Evolutionary conservation across 2,797 vertebrate species (phyloP).

Genomic region (Dendrocincla fuliginosa): DNA sequence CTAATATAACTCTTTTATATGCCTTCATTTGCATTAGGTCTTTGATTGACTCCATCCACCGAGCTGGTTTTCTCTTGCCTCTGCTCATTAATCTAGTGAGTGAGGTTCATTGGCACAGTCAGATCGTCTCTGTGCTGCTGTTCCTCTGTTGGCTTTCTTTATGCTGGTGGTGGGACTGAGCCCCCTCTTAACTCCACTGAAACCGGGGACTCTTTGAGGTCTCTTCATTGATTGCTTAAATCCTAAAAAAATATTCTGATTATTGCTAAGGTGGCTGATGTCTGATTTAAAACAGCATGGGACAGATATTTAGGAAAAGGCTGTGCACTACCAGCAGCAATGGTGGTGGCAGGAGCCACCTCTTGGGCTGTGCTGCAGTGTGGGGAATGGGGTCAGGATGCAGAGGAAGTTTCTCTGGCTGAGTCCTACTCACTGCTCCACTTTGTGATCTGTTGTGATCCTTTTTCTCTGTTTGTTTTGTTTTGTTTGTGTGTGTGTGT

Average conservation of each 20-base stretch:
- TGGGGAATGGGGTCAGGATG: not conserved
- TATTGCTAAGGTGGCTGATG: not conserved
- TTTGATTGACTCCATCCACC: not conserved
- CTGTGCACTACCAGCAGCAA: not conserved
- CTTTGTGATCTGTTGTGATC: not conserved
- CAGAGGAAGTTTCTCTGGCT: not conserved
- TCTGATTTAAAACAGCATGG: not conserved
- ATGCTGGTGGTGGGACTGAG: not conserved
- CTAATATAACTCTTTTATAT: slow-evolving; percentile 18
- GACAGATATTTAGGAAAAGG: not conserved
- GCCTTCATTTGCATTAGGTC: slow-evolving; percentile 49
- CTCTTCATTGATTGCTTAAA: not conserved
- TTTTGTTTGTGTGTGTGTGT: not conserved
- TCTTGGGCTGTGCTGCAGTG: rapidly evolving
- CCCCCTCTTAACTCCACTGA: not conserved
- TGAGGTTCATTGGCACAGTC: not conserved
- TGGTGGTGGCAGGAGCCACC: not conserved
- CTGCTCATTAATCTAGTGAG: slow-evolving; percentile 12
- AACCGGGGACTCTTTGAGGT: not conserved
- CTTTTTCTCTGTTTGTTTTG: not conserved
- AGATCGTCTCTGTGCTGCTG: not conserved
- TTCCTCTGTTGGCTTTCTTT: not conserved
- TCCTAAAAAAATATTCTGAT: not conserved
- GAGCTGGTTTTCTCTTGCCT: not conserved
- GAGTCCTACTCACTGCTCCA: not conserved